Evolutionary conservation across 2,797 vertebrate genomes (phyloP), one percentile per base, ranked within the genome.

Genomic region (Paguma larvata): DNA sequence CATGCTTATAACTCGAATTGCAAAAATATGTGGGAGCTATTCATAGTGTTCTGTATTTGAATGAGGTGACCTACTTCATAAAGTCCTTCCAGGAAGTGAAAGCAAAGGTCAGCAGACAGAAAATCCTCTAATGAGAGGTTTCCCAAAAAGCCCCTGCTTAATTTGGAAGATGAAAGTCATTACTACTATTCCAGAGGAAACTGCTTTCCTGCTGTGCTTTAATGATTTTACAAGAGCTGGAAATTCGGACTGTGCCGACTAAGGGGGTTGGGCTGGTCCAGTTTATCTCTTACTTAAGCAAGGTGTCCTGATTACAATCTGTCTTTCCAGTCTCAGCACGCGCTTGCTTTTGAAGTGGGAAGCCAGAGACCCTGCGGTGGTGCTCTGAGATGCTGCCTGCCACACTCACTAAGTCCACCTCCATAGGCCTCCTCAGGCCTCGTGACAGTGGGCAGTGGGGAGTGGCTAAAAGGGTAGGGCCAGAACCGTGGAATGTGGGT

Each of bases 51-150:
- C 92, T 92, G 56, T 41, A 41, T 87, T 75, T 93, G 62, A 63
- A 88, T 21, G 77, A 93, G 67, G 51, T 80, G 82, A 87, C 92
- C 96, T 89, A 98, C 68, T 93, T 97, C 87, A 85, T 32, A 89
- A 94, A 96, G 84, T 83, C n/a, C 32, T 89, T 86, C 80, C 41
- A 95, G 89, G 94, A 93, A 94, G 88, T 32, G 38, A 93, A 96
- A 92, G 94, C 63, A 86, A 90, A 88, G 95, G 75, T 94, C 97
- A 97, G 78, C 73, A 77, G 46, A 82, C 87, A 88, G 94, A 94
- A 95, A 95, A 93, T 89, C 82, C 90, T 97, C 91, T 91, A 67
- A 92, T 89, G 32, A 98, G 32, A 85, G 56, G 92, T 96, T 92
- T 65, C 56, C 72, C 88, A 70, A 95, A 96, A 91, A 94, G 68